Evolutionary conservation across 2,797 vertebrate genomes (phyloP).

Genomic region (Chiroxiphia lanceolata): DNA sequence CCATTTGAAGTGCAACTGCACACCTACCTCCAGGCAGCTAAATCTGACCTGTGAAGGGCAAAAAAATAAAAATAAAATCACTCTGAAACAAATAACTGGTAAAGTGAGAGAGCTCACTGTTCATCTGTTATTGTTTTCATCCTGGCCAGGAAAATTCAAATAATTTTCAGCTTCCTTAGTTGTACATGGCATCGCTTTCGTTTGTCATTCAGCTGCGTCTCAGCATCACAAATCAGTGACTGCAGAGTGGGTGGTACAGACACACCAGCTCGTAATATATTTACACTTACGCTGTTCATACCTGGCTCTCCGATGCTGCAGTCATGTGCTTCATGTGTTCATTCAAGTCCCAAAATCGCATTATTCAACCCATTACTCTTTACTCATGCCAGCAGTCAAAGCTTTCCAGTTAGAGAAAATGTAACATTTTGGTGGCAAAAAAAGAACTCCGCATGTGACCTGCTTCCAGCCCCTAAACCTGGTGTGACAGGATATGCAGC

Average conservation of each 20-base stretch:
- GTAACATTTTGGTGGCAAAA: background rate
- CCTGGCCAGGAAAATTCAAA: background rate
- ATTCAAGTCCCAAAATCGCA: background rate
- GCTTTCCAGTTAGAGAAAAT: background rate
- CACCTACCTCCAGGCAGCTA: background rate
- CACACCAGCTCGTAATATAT: background rate
- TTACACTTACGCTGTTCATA: background rate
- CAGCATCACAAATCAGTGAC: background rate
- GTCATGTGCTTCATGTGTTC: background rate
- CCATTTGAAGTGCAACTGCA: background rate
- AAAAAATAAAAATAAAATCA: background rate
- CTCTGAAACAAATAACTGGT: background rate
- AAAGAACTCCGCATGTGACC: background rate
- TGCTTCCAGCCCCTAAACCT: background rate
- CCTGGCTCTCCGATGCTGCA: background rate
- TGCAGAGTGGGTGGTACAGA: background rate
- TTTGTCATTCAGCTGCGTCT: background rate
- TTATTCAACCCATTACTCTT: background rate
- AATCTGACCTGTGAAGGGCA: background rate
- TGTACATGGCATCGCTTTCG: background rate
- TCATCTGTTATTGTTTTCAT: background rate
- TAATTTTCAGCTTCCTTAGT: background rate
- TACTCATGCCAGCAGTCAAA: background rate
- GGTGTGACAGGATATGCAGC: background rate
- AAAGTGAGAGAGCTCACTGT: background rate